A percentile compares a stretch with the other conserved stretches of the same genome.
Evolutionary conservation across 2,797 vertebrate genomes (phyloP).

Genomic region (Oreochromis grahami): DNA sequence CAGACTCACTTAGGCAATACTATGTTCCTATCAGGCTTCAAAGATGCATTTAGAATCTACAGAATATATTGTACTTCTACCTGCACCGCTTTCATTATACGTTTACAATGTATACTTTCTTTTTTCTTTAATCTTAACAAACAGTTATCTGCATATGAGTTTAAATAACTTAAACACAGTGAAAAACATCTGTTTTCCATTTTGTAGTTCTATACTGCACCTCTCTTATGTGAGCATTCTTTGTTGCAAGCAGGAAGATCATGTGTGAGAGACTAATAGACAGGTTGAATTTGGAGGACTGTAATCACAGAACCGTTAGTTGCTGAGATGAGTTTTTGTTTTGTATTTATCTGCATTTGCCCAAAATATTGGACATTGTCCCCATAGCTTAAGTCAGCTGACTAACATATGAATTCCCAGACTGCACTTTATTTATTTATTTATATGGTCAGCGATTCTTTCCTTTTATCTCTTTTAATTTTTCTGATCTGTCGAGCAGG

Average conservation of each 20-base stretch:
- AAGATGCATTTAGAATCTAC: not conserved
- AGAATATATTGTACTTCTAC: not conserved
- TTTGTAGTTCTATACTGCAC: not conserved
- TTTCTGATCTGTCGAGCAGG: conserved; percentile 48
- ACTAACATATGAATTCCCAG: not conserved
- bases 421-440: not conserved
- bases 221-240: not conserved
- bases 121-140: not conserved
- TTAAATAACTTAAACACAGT: not conserved
- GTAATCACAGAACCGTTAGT: not conserved
- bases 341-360: not conserved
- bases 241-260: not conserved
- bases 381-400: not conserved
- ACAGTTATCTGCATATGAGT: not conserved
- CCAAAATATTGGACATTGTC: not conserved
- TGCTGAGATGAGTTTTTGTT: not conserved
- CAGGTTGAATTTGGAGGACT: not conserved
- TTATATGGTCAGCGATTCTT: not conserved
- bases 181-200: no score
- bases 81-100: not conserved
- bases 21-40: not conserved
- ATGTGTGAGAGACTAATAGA: not conserved
- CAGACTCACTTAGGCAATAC: not conserved
- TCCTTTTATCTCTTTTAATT: not conserved
- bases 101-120: not conserved